Conservation (phyloP, 2,113 vertebrate species). For the Microcebus murinus region DNA sequence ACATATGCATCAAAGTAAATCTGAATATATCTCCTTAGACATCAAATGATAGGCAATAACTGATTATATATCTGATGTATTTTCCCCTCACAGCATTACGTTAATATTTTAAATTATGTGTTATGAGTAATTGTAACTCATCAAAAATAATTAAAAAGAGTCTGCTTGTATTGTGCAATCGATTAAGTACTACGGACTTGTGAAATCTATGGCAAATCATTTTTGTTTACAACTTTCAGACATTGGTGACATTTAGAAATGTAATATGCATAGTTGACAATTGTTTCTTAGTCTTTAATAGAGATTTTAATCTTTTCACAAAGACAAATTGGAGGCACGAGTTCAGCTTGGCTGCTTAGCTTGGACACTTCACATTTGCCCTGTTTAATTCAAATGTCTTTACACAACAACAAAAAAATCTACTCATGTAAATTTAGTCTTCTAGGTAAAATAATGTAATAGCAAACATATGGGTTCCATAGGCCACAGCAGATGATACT, state of each 20-base stretch:
- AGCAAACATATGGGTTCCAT: background rate
- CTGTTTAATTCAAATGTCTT: background rate
- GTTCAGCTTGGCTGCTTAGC: background rate
- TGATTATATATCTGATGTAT: background rate
- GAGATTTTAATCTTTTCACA: background rate
- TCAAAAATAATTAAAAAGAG: constrained; percentile 35
- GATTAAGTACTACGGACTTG: constrained; percentile 1
- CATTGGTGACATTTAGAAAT: constrained; percentile 16
- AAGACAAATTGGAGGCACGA: background rate
- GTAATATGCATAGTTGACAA: background rate
- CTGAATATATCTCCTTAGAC: background rate
- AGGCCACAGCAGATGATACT: background rate
- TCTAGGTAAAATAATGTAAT: background rate
- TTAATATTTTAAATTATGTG: constrained; percentile 44
- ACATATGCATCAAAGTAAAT: background rate
- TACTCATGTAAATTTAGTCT: background rate
- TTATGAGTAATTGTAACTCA: constrained; percentile 24
- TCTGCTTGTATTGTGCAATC: background rate
- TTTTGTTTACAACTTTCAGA: background rate
- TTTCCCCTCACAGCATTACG: background rate
- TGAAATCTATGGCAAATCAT: constrained; percentile 30
- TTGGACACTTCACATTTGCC: background rate
- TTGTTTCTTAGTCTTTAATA: background rate
- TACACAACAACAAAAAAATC: background rate
- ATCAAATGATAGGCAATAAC: background rate